Evolutionary conservation across 2,113 vertebrate species (phyloP), one percentile per base, ranked within the genome.

Genomic region (Megaptera novaeangliae): DNA sequence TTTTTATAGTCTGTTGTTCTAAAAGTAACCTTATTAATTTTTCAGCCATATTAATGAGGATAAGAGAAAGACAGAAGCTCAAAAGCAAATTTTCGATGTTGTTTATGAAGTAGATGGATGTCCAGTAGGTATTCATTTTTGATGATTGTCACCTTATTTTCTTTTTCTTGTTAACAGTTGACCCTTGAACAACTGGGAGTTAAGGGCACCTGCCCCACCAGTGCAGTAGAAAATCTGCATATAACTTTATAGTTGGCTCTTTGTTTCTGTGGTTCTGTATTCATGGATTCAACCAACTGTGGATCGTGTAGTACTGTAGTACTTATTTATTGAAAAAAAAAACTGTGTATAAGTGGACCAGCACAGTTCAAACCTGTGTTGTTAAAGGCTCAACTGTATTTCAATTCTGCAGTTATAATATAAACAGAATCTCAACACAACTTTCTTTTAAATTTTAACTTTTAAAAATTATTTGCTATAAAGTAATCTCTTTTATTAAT

Each of bases 81-180:
- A 99, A 97, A 99, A 99, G 98, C 99, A 99, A 98, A 99, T 99
- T 98, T 99, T 99, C 98, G 99, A 99, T 1, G 99, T 99, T 31
- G 99, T 99, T 95, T 99, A 99, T 98, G 99, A 99, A 98, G 99
- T 99, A 68, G 99, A 99, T 96, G 99, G 99, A 96, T 99, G 99
- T 96, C 99, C 99, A 41, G 99, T 99, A 98, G 99, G 99, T 99
- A 96, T 64, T 88, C 25, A 77, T 88, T 89, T 96, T 95, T 78
- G 21, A 64, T 66, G 13, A n/a, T 57, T 83, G 13, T 89, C 3
- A 17, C 0, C 83, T 72, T 93, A 36, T 68, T 91, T 96, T 90
- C 6, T 83, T 44, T 75, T 90, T 82, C 17, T 92, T 89, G 6
- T 68, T 88, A 14, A 14, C n/a, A 17, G 34, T 57, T 27, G 52